Conservation (phyloP, 2,888 invertebrate genomes). For the Helobdella robusta region DNA sequence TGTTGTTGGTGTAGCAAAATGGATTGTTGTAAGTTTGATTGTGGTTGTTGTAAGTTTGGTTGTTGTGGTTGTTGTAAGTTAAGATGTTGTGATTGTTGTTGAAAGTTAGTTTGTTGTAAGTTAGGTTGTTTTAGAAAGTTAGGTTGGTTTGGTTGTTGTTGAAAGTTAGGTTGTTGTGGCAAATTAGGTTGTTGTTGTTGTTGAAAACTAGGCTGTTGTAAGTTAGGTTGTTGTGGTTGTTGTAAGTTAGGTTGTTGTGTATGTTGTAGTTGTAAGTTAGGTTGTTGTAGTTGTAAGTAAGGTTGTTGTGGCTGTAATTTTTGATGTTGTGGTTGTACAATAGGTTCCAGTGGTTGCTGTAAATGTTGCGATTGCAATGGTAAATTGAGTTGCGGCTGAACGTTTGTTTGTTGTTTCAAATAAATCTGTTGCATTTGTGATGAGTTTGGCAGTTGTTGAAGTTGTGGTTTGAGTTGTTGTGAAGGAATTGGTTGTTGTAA, state of each 20-base stretch:
- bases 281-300: neutral
- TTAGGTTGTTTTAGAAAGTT: neutral
- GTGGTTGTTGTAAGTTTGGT: constrained; percentile 3
- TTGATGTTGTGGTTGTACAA: neutral
- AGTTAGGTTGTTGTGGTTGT: neutral
- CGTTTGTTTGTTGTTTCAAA: neutral
- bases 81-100: constrained; percentile 28
- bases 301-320: neutral
- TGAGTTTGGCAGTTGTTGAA: neutral
- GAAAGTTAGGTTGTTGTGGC: constrained; percentile 11
- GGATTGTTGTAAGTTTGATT: constrained; percentile 24
- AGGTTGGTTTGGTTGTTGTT: constrained; percentile 14
- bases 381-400: neutral
- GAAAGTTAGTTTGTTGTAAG: neutral
- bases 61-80: constrained; percentile 35
- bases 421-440: neutral
- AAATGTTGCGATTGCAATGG: neutral
- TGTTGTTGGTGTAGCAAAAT: constrained; percentile 24
- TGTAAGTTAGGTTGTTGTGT: neutral
- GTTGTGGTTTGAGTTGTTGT: constrained; percentile 11
- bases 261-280: neutral
- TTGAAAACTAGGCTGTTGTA: too few species aligned
- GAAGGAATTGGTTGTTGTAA: constrained; percentile 9
- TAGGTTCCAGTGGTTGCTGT: neutral
- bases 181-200: constrained; percentile 15